Base-by-base conservation (phyloP, 2,113 vertebrate species). In the Heloderma charlesbogerti region DNA sequence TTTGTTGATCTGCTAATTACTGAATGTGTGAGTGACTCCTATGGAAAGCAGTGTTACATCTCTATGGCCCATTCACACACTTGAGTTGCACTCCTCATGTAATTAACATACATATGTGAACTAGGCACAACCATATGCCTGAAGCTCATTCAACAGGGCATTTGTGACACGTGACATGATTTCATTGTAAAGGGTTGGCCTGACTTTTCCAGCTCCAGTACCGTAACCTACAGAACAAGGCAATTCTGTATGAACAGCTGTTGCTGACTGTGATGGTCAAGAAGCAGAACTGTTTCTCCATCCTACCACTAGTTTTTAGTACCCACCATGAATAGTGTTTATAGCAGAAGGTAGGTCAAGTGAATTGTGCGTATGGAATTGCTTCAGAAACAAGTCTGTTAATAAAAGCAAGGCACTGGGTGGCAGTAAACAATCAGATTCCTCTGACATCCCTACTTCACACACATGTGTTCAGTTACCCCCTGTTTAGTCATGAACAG, bases 321-420 rank as follows among this genome's bases (percentile, higher is more conserved):
- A 95, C 94, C 95, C 96, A 87, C 80, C 92, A 91, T 95, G 54
- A 96, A 96, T 96, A 95, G 94, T 95, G 92, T 88, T 82, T 94
- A 54, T 96, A 95, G 96, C 95, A 96, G 94, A 92, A 96, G 94
- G 93, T 84, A 95, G 94, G 93, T 63, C 92, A 93, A 95, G 93
- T 95, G 94, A 92, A 93, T 95, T 95, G 93, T 87, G 86, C 93
- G 91, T 94, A 94, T 96, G 94, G 95, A 96, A 97, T 96, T 95
- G 93, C 96, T 95, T 95, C 91, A 91, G 95, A 96, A 97, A 93
- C 93, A 96, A 95, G 96, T 94, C 89, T 96, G 94, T 92, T 96
- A 95, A 94, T 93, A 94, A 92, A 94, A 92, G 90, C 83, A 96
- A 89, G 91, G 0, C 63, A 91, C 3, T 12, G 12, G 27, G 88